phyloP scores from a whole-genome alignment of 2,113 vertebrate genomes.

The Jaculus jaculus region DNA sequence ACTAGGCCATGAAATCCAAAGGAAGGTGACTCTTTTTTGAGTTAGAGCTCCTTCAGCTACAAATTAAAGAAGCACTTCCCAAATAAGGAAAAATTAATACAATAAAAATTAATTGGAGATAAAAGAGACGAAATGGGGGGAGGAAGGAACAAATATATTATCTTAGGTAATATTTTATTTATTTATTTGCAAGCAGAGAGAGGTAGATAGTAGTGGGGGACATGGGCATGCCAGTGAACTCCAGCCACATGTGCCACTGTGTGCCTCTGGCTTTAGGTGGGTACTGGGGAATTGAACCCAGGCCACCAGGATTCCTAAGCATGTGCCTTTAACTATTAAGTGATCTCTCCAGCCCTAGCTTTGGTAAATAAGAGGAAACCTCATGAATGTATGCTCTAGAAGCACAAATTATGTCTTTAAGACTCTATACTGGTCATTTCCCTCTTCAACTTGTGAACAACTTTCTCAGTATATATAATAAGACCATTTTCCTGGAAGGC shows the following conservation, averaged over 20 bases:
- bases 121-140: neutral
- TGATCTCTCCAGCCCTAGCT: too few species aligned
- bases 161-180: neutral
- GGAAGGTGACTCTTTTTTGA: neutral
- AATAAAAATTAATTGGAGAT: neutral
- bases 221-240: too few species aligned
- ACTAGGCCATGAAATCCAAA: neutral
- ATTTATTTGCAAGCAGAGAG: too few species aligned
- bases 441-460: neutral
- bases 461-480: neutral
- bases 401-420: neutral
- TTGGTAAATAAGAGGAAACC: neutral
- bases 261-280: too few species aligned
- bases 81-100: neutral
- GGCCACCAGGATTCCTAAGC: too few species aligned
- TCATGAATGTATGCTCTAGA: neutral
- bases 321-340: too few species aligned
- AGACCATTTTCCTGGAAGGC: neutral
- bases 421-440: neutral
- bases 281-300: too few species aligned
- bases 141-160: neutral
- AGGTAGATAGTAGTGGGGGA: too few species aligned
- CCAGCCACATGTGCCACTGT: too few species aligned
- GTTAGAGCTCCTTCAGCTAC: neutral
- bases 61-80: neutral